Percentiles rank a stretch among this genome's conserved stretches.
Evolutionary conservation across 2,797 vertebrate species (phyloP).

Genomic region (Serranus cabrilla): DNA sequence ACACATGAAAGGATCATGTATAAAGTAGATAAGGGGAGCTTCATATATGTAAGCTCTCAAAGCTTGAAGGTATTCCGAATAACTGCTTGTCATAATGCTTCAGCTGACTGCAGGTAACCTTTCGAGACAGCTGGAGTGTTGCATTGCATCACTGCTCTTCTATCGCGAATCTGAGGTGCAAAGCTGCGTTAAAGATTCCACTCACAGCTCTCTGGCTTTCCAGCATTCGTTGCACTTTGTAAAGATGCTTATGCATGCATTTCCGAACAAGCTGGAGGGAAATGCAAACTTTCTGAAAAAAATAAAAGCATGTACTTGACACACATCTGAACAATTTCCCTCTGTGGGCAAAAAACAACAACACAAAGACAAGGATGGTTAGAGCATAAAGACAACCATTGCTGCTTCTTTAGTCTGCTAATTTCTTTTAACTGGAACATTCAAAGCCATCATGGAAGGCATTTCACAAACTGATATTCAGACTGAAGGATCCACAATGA

Average conservation of each 20-base stretch:
- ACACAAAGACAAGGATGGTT: neutral
- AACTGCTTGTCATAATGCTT: constrained; percentile 37
- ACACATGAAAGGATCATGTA: neutral
- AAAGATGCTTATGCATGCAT: constrained; percentile 70
- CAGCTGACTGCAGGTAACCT: constrained; percentile 55
- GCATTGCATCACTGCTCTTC: constrained; percentile 48
- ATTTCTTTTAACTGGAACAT: neutral
- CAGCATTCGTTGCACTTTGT: constrained; percentile 67
- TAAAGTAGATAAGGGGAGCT: no score
- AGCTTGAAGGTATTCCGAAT: constrained; percentile 24
- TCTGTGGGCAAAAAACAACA: constrained; percentile 5
- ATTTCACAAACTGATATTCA: neutral
- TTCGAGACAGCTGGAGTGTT: constrained; percentile 21
- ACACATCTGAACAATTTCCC: constrained; percentile 18
- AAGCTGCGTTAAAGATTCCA: constrained; percentile 70
- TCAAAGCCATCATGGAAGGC: neutral
- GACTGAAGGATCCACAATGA: neutral
- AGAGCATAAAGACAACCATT: neutral
- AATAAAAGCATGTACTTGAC: constrained; percentile 16
- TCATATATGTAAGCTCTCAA: neutral
- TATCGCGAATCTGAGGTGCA: constrained; percentile 63
- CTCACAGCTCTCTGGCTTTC: constrained; percentile 59
- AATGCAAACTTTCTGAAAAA: constrained; percentile 57
- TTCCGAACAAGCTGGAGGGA: constrained; percentile 62
- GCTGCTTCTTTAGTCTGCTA: neutral